Evolutionary conservation across 1,140 invertebrate genomes (phyloP).

Genomic region (Lycorma delicatula): DNA sequence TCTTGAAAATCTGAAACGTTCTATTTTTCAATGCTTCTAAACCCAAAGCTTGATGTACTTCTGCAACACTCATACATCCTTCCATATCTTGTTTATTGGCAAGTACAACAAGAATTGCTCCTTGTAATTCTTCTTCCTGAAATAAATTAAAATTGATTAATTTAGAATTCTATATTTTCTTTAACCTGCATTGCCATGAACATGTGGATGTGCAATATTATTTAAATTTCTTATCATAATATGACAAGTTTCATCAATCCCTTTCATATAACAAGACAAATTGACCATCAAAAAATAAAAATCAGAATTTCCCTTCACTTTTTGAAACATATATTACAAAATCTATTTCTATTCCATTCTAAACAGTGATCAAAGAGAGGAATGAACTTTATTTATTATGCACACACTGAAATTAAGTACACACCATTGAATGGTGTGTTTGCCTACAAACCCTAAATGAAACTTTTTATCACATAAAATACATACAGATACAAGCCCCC

Average conservation of each 20-base stretch:
- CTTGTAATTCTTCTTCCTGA: slow-evolving; percentile 94
- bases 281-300: slow-evolving; percentile 11
- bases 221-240: neutral
- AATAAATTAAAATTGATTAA: slow-evolving; percentile 22
- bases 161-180: neutral
- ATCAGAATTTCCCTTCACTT: too few species aligned
- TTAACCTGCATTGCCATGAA: neutral
- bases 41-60: slow-evolving; percentile 94
- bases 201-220: neutral
- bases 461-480: too few species aligned
- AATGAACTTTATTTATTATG: too few species aligned
- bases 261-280: neutral
- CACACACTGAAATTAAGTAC: too few species aligned
- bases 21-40: slow-evolving; percentile 90
- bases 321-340: too few species aligned
- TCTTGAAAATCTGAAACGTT: slow-evolving; percentile 99
- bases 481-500: too few species aligned
- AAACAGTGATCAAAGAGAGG: too few species aligned
- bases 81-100: slow-evolving; percentile 99
- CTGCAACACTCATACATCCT: slow-evolving; percentile 89
- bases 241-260: neutral
- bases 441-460: too few species aligned
- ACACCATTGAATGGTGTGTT: too few species aligned
- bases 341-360: too few species aligned
- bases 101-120: slow-evolving; percentile 89